phyloP scores from a whole-genome alignment of 2,113 vertebrate species.

The Epinephelus lanceolatus region DNA sequence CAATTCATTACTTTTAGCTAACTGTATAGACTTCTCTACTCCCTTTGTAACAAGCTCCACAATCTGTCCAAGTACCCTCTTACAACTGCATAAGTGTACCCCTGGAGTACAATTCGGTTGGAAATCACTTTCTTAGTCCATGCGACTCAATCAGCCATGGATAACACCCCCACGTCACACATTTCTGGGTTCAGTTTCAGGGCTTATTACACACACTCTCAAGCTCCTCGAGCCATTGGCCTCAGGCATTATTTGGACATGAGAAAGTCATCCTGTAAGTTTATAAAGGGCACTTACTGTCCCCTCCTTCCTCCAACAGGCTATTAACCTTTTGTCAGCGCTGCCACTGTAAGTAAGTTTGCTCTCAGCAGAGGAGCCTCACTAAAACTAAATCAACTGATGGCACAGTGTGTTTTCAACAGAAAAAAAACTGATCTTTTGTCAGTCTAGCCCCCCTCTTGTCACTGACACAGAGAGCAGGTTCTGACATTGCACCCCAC shows the following conservation, averaged over 20 bases:
- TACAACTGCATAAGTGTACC: neutral
- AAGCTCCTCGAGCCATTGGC: conserved; percentile 17
- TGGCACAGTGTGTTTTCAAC: neutral
- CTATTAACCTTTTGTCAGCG: conserved; percentile 71
- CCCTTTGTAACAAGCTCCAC: neutral
- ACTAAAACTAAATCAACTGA: conserved; percentile 50
- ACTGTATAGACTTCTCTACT: neutral
- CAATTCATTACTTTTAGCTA: neutral
- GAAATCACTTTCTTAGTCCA: neutral
- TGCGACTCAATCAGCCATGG: conserved; percentile 9
- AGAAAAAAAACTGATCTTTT: conserved; percentile 5
- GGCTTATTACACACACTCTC: neutral
- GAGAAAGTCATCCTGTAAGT: conserved; percentile 54
- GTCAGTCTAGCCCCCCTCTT: conserved; percentile 15
- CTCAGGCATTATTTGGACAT: conserved; percentile 52
- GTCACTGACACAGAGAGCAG: conserved; percentile 1
- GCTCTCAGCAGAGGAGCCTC: conserved; percentile 20
- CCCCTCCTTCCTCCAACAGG: conserved; percentile 44
- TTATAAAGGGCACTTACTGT: conserved; percentile 68
- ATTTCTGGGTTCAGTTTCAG: neutral
- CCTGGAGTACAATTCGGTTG: neutral
- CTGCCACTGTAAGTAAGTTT: conserved; percentile 53
- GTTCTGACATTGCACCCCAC: conserved; percentile 34
- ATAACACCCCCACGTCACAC: neutral
- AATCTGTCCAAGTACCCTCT: neutral